Conservation (phyloP, 2,888 invertebrate species). For the Xestia ashworthii region DNA sequence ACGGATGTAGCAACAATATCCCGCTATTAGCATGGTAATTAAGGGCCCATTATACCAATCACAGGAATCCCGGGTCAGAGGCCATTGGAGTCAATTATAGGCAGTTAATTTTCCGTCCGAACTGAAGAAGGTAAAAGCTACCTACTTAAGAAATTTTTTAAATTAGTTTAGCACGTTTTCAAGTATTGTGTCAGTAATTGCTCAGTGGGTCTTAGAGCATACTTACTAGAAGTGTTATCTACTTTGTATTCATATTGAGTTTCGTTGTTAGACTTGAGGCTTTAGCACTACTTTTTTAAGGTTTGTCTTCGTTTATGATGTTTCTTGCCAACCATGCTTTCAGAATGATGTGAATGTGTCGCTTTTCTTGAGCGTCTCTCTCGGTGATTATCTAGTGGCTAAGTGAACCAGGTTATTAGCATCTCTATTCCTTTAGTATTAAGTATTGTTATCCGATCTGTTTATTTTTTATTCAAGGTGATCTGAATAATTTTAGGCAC, state of each 20-base stretch:
- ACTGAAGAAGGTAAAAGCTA: slow-evolving; percentile 53
- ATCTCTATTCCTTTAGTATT: slow-evolving; percentile 1
- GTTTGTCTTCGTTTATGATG: slow-evolving; percentile 24
- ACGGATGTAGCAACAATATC: slow-evolving; percentile 78
- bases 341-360: slow-evolving; percentile 30
- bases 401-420: not conserved
- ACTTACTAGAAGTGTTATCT: slow-evolving; percentile 22
- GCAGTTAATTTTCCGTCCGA: slow-evolving; percentile 71
- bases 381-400: not conserved
- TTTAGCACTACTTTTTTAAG: slow-evolving; percentile 20
- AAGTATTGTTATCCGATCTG: not conserved
- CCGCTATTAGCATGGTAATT: slow-evolving; percentile 79
- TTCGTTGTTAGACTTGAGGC: slow-evolving; percentile 6
- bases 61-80: slow-evolving; percentile 77
- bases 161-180: slow-evolving; percentile 50
- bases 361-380: slow-evolving; percentile 38
- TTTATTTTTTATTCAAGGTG: slow-evolving; percentile 25
- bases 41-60: slow-evolving; percentile 76
- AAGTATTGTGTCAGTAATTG: slow-evolving; percentile 27
- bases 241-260: not conserved
- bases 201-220: slow-evolving; percentile 17
- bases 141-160: slow-evolving; percentile 43
- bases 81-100: slow-evolving; percentile 79
- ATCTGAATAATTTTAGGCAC: slow-evolving; percentile 15
- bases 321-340: slow-evolving; percentile 32